A percentile compares a stretch with the other conserved stretches of the same genome.
phyloP scores from a whole-genome alignment of 37 sponge, comb jelly and placozoan genomes.

The Petrosia ficiformis region DNA sequence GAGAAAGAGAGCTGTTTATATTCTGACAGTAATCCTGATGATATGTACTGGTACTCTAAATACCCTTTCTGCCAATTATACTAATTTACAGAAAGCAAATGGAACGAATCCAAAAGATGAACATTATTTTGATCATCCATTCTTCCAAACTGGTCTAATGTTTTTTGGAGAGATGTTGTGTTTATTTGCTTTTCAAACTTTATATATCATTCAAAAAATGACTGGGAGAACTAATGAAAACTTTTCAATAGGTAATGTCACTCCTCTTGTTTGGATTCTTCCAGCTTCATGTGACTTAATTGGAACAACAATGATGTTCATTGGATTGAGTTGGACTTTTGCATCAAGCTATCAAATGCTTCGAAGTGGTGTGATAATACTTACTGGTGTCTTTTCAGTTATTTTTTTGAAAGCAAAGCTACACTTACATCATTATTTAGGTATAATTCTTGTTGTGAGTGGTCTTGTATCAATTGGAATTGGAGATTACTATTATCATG shows the following conservation, averaged over 20 bases:
- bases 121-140: slow-evolving; percentile 88
- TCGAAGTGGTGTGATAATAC: slow-evolving; percentile 93
- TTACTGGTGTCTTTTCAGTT: slow-evolving; percentile 94
- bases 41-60: slow-evolving; percentile 92
- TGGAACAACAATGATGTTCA: slow-evolving; percentile 87
- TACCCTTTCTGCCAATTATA: slow-evolving; percentile 93
- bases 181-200: too few relatives aligned
- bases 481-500: slow-evolving; percentile 61
- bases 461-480: slow-evolving; percentile 85
- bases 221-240: slow-evolving; percentile 37
- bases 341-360: slow-evolving; percentile 96
- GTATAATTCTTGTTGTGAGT: slow-evolving; percentile 87
- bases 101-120: slow-evolving; percentile 68
- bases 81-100: slow-evolving; percentile 45
- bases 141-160: slow-evolving; percentile 61
- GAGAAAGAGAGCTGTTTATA: slow-evolving; percentile 69
- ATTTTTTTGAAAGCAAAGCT: slow-evolving; percentile 75
- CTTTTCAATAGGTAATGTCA: slow-evolving; percentile 75
- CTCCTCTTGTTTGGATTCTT: slow-evolving; percentile 84
- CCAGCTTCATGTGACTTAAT: slow-evolving; percentile 90
- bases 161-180: slow-evolving; percentile 2
- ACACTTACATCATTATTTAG: slow-evolving; percentile 69
- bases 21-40: slow-evolving; percentile 81
- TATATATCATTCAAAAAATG: neutral
- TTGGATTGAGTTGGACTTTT: slow-evolving; percentile 92